Evolutionary conservation across 2,888 invertebrate genomes (phyloP).

Genomic region (Acheta domesticus): DNA sequence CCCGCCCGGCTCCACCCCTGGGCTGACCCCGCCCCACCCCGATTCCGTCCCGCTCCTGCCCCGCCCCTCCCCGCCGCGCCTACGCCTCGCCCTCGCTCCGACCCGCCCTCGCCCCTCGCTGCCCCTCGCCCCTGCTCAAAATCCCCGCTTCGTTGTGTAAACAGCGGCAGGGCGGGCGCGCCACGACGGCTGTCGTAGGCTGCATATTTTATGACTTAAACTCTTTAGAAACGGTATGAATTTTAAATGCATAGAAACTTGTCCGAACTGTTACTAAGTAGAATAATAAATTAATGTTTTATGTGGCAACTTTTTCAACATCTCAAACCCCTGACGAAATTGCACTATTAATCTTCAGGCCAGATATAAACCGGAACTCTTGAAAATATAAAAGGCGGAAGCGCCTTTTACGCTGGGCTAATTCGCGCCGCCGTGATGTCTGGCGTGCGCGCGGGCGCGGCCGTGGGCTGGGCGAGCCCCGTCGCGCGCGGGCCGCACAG

Average conservation of each 20-base stretch:
- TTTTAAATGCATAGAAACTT: conserved; percentile 6
- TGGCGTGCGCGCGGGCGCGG: too few relatives aligned
- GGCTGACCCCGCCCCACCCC: background rate
- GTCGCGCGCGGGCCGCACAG: too few relatives aligned
- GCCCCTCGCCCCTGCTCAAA: background rate
- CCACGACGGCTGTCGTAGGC: background rate
- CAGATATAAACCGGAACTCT: conserved; percentile 18
- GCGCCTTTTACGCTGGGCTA: background rate
- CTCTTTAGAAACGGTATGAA: conserved; percentile 9
- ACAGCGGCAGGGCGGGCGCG: background rate
- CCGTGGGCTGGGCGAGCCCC: too few relatives aligned
- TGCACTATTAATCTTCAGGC: background rate
- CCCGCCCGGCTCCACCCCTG: too few relatives aligned
- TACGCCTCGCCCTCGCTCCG: too few relatives aligned
- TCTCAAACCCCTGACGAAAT: background rate
- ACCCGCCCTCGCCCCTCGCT: too few relatives aligned
- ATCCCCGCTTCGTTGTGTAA: background rate
- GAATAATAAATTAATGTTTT: conserved; percentile 18
- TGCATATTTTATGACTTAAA: conserved; percentile 18
- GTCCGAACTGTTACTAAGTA: conserved; percentile 5
- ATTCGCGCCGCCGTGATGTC: too few relatives aligned
- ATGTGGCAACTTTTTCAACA: background rate
- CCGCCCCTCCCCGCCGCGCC: too few relatives aligned
- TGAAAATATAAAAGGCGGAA: background rate
- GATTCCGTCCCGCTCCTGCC: background rate